A percentile compares a stretch with the other conserved stretches of the same genome.
phyloP scores from a whole-genome alignment of 2,888 invertebrate species.

The Cephonodes hylas region DNA sequence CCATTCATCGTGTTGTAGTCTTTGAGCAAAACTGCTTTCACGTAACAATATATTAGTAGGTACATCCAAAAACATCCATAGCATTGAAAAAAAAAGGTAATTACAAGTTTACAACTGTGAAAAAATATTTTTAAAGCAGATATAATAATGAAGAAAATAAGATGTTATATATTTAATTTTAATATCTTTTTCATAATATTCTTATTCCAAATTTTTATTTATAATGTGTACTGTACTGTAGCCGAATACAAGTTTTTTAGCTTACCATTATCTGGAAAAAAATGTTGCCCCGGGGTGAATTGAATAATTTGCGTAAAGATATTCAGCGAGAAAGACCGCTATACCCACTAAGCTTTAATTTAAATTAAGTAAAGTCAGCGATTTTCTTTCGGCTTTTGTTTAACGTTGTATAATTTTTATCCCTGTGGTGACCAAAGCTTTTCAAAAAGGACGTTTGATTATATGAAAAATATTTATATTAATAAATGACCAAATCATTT shows the following conservation, averaged over 20 bases:
- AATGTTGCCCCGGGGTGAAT: slow-evolving; percentile 36
- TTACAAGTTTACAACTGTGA: too few relatives aligned
- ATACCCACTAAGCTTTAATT: slow-evolving; percentile 49
- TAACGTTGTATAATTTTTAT: slow-evolving; percentile 44
- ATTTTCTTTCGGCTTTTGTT: slow-evolving; percentile 43
- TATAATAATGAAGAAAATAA: too few relatives aligned
- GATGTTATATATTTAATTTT: background rate
- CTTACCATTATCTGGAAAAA: slow-evolving; percentile 24
- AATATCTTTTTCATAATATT: background rate
- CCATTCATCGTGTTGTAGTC: too few relatives aligned
- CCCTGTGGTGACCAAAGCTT: background rate
- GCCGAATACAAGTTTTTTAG: background rate
- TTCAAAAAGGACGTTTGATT: background rate
- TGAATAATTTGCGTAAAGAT: slow-evolving; percentile 52
- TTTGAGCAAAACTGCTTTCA: too few relatives aligned
- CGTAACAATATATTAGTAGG: too few relatives aligned
- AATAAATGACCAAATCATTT: too few relatives aligned
- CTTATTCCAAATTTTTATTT: background rate
- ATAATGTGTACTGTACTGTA: background rate
- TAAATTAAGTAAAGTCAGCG: slow-evolving; percentile 50
- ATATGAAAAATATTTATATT: background rate
- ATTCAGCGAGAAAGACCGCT: slow-evolving; percentile 41
- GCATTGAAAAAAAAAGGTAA: too few relatives aligned
- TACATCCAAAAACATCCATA: too few relatives aligned
- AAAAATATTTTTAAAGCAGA: too few relatives aligned